Evolutionary conservation across 2,888 invertebrate genomes (phyloP).

Genomic region (Leucozona laternaria): DNA sequence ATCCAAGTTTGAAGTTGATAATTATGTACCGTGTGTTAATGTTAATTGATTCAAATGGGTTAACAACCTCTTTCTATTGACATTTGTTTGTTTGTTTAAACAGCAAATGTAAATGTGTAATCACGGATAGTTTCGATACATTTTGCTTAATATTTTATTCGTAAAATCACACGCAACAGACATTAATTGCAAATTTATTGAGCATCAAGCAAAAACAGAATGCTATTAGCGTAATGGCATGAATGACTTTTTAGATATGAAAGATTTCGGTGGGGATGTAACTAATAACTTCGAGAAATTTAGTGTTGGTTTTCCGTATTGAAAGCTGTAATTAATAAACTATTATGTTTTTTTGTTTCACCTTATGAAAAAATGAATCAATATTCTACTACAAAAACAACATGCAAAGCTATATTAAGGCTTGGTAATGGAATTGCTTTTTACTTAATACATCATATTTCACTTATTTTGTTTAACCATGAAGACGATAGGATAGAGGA

Average conservation of each 20-base stretch:
- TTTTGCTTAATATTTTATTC: constrained; percentile 7
- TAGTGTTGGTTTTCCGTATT: neutral
- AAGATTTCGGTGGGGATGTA: neutral
- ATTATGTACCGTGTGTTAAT: neutral
- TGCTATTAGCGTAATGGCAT: neutral
- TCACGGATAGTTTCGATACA: neutral
- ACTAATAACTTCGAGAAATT: neutral
- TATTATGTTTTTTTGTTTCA: constrained; percentile 10
- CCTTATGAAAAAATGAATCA: neutral
- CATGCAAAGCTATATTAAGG: neutral
- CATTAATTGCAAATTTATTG: constrained; percentile 16
- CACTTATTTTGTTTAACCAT: neutral
- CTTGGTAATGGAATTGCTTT: neutral
- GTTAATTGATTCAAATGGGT: constrained; percentile 29
- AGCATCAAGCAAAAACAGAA: constrained; percentile 9
- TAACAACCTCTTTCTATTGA: constrained; percentile 17
- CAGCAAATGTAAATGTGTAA: neutral
- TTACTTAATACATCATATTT: neutral
- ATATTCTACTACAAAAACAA: neutral
- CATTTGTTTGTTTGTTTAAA: neutral
- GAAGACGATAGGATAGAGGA: neutral
- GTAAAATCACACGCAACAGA: neutral
- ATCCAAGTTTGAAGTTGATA: constrained; percentile 30
- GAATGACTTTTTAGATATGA: neutral
- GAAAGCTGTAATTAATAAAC: constrained; percentile 22